A percentile compares a stretch with the other conserved stretches of the same genome.
Evolutionary conservation across 1,140 invertebrate genomes (phyloP).

Genomic region (Rhyzopertha dominica): DNA sequence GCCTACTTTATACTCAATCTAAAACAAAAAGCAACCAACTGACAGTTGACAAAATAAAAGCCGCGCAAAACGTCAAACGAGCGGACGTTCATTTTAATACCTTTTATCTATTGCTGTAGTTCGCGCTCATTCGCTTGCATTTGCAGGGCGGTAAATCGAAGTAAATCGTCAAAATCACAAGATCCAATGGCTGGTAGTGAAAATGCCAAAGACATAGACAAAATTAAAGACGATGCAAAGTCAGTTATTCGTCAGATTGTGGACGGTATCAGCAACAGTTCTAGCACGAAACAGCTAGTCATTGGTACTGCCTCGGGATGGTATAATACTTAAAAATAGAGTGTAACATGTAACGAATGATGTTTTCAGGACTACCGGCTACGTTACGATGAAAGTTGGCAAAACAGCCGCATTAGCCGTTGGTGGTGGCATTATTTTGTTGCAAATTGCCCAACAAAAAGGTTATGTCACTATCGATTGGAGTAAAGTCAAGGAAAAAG

Average conservation of each 20-base stretch:
- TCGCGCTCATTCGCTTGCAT: too few relatives aligned
- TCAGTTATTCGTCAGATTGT: constrained; percentile 63
- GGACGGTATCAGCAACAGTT: constrained; percentile 73
- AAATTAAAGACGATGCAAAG: constrained; percentile 30
- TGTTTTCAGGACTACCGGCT: constrained; percentile 74
- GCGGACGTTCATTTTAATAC: too few relatives aligned
- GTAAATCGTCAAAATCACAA: too few relatives aligned
- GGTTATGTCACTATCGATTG: constrained; percentile 91
- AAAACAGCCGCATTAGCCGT: constrained; percentile 83
- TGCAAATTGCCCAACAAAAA: constrained; percentile 86
- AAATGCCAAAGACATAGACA: too few relatives aligned
- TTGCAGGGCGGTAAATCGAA: too few relatives aligned
- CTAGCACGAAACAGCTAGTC: constrained; percentile 79
- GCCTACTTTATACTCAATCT: too few relatives aligned
- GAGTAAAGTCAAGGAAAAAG: constrained; percentile 75
- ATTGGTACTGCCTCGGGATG: constrained; percentile 85
- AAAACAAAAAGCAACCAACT: too few relatives aligned
- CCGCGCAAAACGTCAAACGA: too few relatives aligned
- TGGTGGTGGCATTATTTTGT: constrained; percentile 80
- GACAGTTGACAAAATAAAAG: too few relatives aligned
- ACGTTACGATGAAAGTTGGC: constrained; percentile 85
- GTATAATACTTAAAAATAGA: too few relatives aligned
- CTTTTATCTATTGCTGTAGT: too few relatives aligned
- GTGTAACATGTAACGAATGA: not conserved
- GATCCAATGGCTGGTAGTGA: too few relatives aligned